These are phyloP conservation scores for Orthonychiurus folsomi DNA, from an alignment of 2,888 invertebrate genomes.

Conservation along the genomic window DNA sequence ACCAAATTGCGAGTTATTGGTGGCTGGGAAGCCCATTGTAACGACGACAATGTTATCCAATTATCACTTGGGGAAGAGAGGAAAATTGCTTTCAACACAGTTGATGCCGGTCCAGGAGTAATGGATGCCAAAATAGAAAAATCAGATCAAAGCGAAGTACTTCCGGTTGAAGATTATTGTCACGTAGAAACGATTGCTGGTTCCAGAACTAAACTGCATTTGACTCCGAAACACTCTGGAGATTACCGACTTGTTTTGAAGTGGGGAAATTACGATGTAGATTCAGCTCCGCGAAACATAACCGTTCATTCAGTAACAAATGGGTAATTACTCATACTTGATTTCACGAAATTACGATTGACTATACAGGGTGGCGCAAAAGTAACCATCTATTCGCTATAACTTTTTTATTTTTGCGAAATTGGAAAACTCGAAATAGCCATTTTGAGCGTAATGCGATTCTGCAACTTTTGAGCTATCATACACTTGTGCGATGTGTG, in stretches of 20 bases:
- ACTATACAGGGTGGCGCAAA: too few relatives aligned
- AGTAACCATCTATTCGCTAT: too few relatives aligned
- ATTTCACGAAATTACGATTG: too few relatives aligned
- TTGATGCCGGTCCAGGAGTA: conserved; percentile 80
- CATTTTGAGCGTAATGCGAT: too few relatives aligned
- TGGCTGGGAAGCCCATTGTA: conserved; percentile 65
- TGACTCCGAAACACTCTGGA: conserved; percentile 33
- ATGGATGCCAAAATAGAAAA: conserved; percentile 30
- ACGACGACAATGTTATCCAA: conserved; percentile 42
- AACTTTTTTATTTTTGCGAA: too few relatives aligned
- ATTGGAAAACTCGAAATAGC: too few relatives aligned
- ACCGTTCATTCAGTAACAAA: conserved; percentile 29
- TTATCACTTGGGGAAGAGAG: conserved; percentile 48
- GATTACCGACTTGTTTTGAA: conserved; percentile 32
- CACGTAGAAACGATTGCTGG: conserved; percentile 41
- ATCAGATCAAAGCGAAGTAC: conserved; percentile 43
- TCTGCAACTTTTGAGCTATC: too few relatives aligned
- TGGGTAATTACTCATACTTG: too few relatives aligned
- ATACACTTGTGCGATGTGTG: too few relatives aligned
- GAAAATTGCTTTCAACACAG: conserved; percentile 70
- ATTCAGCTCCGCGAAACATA: conserved; percentile 34
- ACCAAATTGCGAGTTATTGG: conserved; percentile 65
- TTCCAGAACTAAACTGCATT: conserved; percentile 34
- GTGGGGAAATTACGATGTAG: conserved; percentile 39
- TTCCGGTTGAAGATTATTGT: conserved; percentile 50